Evolutionary conservation across 2,888 invertebrate genomes (phyloP), one percentile per base, ranked within the genome.

Genomic region (Toxonevra muliebris): DNA sequence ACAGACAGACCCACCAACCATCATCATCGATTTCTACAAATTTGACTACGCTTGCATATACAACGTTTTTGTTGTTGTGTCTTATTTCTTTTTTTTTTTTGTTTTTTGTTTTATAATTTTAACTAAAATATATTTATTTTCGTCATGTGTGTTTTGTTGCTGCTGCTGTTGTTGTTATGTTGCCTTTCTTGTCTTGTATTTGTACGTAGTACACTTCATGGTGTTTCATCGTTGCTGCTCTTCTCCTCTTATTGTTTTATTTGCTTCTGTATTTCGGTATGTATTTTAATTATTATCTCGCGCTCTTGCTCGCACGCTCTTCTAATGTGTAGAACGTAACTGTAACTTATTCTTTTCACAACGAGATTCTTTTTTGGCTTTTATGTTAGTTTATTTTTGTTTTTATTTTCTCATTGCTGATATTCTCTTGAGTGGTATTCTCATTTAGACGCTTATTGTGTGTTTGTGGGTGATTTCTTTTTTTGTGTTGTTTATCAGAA

Each of bases 11-110:
- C 8, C 57, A 15, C 11, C 43, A 59, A 10, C 48, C 64, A 55
- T 55, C 64, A 41, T 42, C 63, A 62, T 40, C 41, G 48, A 48
- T 48, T 48, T 48, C 48, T 48, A 48, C 30, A 30, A 30, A 30
- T 30, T 30, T 15, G 13, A 48, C 48, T 48, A 13, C n/a, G 48
- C 48, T 13, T 48, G 48, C 48, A n/a, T 10, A 48, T 3, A 15
- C 48, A 48, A 48, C 48, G 8, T 10, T 48, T 13, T 48, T 4
- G 48, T 15, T 15, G 5, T 48, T 48, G 8, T 48, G 9, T n/a
- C 30, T 2, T 30, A 30, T 48, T 15, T n/a, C 48, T n/a, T 48
- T 48, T 11, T 45, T 45, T 11, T 45, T 45, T 45, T 45, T 13
- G 2, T n/a, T 45, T 13, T 13, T 48, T 48, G 48, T 7, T 48